Evolutionary conservation across 2,797 vertebrate species (phyloP), one percentile per base, ranked within the genome.

Genomic region (Semaprochilodus insignis): DNA sequence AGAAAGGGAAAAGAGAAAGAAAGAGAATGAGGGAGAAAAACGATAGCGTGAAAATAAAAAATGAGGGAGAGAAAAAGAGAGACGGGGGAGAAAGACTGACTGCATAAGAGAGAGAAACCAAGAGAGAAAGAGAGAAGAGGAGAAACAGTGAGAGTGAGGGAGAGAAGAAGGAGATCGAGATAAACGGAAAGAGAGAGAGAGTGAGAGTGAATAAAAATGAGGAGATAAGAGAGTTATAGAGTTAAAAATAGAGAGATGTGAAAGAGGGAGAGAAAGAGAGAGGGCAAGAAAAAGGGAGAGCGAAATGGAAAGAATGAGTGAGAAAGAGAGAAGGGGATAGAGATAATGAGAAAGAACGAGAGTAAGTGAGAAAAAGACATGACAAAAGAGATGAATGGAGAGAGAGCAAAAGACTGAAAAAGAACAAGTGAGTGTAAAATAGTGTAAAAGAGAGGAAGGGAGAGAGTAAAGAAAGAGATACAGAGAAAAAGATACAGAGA

Each of bases 291-390:
- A 36, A 54, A 40, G 55, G 36, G 69, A 40, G 72, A 79, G 69
- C 57, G 48, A 52, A 60, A 75, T 74, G 77, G 67, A 72, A 81
- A 59, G 80, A 79, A 60, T 83, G 80, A 77, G 66, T 59, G 81
- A 17, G 67, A 85, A 73, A 82, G 82, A 84, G 74, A 82, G 83
- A 83, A 81, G 70, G 78, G 80, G 80, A 81, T 17, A 62, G 80
- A 80, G 71, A 34, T 25, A n/a, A 19, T 15, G 62, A 16, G 34
- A 23, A 23, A 34, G 79, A 83, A 83, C 55, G 63, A 31, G 63
- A 59, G 80, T 82, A 84, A 63, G 7, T 15, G 23, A 23, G 23
- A 16, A 21, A 14, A 36, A 83, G 86, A 63, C 6, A 11, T 10
- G 11, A 23, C 1, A 15, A 15, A 40, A 27, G 31, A 27, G n/a